Evolutionary conservation across 2,888 invertebrate genomes (phyloP).

Genomic region (Caenorhabditis virilis): DNA sequence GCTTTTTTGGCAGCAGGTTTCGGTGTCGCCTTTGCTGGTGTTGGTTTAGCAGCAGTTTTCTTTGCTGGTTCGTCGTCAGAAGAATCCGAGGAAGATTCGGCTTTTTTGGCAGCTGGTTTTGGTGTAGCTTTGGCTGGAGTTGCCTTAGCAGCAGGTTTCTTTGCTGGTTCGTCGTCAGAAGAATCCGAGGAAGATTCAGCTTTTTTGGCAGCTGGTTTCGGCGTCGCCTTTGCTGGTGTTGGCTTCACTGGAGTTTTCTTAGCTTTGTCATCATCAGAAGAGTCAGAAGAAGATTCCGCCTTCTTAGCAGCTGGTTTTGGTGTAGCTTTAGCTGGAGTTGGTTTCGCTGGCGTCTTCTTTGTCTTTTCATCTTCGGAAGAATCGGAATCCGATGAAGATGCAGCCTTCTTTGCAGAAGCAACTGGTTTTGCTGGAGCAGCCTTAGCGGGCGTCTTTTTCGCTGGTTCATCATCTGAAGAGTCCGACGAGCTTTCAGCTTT

Average conservation of each 20-base stretch:
- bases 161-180: conserved; percentile 20
- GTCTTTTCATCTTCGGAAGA: neutral
- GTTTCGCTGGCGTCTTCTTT: conserved; percentile 17
- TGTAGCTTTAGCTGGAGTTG: conserved; percentile 7
- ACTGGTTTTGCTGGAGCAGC: conserved; percentile 4
- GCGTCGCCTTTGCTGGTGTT: conserved; percentile 2
- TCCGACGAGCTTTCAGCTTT: conserved; percentile 24
- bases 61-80: conserved; percentile 32
- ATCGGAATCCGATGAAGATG: conserved; percentile 10
- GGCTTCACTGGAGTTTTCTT: conserved; percentile 10
- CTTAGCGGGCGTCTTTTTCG: conserved; percentile 10
- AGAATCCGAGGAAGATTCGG: conserved; percentile 14
- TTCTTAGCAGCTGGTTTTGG: conserved; percentile 35
- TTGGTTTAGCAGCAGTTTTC: conserved; percentile 26
- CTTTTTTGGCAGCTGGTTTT: conserved; percentile 12
- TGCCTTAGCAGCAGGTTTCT: conserved; percentile 18
- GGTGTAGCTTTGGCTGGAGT: conserved; percentile 1
- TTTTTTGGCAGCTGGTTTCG: conserved; percentile 10
- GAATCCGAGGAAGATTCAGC: conserved; percentile 14
- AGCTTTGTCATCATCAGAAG: conserved; percentile 32
- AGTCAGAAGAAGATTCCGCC: conserved; percentile 28
- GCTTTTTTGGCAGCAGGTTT: conserved; percentile 38
- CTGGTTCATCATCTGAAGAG: conserved; percentile 23
- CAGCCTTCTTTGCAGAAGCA: conserved; percentile 16
- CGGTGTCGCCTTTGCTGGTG: conserved; percentile 19